Evolutionary conservation across 2,113 vertebrate genomes (phyloP).

Genomic region (Mesitornis unicolor): DNA sequence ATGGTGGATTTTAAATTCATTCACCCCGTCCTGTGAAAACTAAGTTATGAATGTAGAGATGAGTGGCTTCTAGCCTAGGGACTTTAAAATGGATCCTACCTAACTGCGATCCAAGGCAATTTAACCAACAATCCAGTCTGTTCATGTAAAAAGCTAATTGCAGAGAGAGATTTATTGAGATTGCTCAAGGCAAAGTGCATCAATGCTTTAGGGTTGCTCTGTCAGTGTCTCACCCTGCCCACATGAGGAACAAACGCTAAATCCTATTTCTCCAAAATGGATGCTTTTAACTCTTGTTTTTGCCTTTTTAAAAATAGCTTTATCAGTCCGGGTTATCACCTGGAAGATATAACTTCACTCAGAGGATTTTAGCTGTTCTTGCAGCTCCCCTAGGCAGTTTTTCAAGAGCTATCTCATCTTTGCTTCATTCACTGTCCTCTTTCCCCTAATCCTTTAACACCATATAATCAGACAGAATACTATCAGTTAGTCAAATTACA

Average conservation of each 20-base stretch:
- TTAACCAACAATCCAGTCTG: background rate
- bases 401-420: background rate
- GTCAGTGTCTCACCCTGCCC: background rate
- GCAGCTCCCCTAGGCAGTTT: background rate
- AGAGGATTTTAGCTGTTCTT: background rate
- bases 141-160: background rate
- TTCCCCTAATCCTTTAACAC: background rate
- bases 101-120: background rate
- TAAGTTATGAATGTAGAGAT: background rate
- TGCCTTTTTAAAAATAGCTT: background rate
- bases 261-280: background rate
- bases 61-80: background rate
- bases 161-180: background rate
- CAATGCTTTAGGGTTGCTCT: background rate
- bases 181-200: background rate
- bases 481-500: constrained; percentile 14
- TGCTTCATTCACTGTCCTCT: background rate
- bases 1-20: background rate
- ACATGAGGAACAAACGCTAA: background rate
- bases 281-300: background rate
- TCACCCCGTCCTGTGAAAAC: background rate
- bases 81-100: background rate
- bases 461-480: background rate
- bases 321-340: background rate
- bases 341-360: background rate